Evolutionary conservation across 2,797 vertebrate species (phyloP).

Genomic region (Enteromius mattozi): DNA sequence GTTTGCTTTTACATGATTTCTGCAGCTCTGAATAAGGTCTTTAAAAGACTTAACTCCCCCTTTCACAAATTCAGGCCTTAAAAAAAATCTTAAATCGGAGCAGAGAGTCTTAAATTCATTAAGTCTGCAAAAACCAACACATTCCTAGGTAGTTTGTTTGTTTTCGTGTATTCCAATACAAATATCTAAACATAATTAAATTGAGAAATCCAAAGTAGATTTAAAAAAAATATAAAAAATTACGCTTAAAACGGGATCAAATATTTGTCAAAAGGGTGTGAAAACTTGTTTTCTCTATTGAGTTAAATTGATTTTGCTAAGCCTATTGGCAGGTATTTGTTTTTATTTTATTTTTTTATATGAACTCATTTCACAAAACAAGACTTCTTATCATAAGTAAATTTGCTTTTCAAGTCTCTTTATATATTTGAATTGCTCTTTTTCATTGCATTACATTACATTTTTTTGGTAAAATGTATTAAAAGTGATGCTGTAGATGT

Average conservation of each 20-base stretch:
- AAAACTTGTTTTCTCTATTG: not conserved
- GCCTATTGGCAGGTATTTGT: not conserved
- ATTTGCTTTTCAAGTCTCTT: not conserved
- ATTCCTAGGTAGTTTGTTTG: not conserved
- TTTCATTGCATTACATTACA: not conserved
- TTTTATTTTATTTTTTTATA: not conserved
- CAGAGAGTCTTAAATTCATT: not conserved
- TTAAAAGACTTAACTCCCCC: not conserved
- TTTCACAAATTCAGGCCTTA: not conserved
- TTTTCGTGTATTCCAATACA: not conserved
- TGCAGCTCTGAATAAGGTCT: not conserved
- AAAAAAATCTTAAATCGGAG: not conserved
- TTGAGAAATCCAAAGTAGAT: not conserved
- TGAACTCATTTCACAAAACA: not conserved
- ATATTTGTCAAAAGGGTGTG: not conserved
- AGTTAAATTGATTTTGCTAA: not conserved
- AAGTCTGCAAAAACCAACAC: not conserved
- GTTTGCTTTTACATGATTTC: not conserved
- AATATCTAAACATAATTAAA: not conserved
- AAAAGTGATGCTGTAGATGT: not conserved
- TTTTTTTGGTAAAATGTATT: not conserved
- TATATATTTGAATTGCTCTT: not conserved
- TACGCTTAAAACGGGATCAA: not conserved
- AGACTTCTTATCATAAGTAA: not conserved
- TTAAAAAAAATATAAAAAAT: too few species aligned